A percentile compares a stretch with the other conserved stretches of the same genome.
phyloP scores from a whole-genome alignment of 1,140 invertebrate genomes.

The Triops cancriformis region DNA sequence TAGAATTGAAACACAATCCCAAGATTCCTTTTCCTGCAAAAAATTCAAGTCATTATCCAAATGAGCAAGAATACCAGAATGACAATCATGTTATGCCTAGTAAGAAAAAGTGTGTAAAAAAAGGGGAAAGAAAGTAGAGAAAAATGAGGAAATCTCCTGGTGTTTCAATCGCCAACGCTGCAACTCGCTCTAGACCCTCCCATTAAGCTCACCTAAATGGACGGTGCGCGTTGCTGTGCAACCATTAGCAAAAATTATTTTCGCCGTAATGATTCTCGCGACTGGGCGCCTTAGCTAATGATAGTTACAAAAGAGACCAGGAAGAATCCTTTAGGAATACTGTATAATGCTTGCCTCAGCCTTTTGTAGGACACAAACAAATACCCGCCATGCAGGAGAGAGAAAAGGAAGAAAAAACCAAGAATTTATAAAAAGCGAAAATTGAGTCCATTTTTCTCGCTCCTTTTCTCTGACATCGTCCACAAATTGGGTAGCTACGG shows the following conservation, averaged over 20 bases:
- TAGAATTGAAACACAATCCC: too few species aligned
- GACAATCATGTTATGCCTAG: too few species aligned
- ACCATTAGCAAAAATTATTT: neutral
- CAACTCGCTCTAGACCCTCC: neutral
- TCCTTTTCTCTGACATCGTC: neutral
- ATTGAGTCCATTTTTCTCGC: conserved; percentile 1
- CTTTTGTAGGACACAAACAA: too few species aligned
- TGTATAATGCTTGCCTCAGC: too few species aligned
- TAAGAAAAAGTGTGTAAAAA: too few species aligned
- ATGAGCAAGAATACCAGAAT: too few species aligned
- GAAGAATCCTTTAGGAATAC: neutral
- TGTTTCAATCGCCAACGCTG: too few species aligned
- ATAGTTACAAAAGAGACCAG: neutral
- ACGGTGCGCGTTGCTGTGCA: neutral
- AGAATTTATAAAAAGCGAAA: neutral
- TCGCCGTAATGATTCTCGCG: neutral
- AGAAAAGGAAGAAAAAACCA: neutral
- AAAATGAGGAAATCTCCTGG: too few species aligned
- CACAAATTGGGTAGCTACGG: neutral
- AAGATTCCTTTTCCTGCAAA: too few species aligned
- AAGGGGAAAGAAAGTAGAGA: too few species aligned
- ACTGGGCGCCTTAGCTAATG: neutral
- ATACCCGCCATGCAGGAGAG: neutral
- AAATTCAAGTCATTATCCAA: too few species aligned
- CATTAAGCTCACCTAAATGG: neutral